A percentile compares a stretch with the other conserved stretches of the same genome.
phyloP scores from a whole-genome alignment of 2,888 invertebrate species.

The Morpho achilles region DNA sequence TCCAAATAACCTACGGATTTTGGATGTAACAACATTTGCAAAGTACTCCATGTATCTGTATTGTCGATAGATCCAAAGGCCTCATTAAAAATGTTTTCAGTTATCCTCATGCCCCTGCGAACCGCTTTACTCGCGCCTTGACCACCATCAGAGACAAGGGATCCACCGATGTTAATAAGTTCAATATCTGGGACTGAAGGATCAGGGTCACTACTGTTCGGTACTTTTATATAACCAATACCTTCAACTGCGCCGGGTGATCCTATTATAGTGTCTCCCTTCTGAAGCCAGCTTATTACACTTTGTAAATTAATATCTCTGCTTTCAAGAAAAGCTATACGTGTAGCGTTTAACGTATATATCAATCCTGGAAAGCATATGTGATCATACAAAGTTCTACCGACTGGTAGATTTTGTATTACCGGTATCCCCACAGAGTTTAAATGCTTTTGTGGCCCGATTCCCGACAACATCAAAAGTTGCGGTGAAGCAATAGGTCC shows the following conservation, averaged over 20 bases:
- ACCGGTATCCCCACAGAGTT: constrained; percentile 76
- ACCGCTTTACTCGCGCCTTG: constrained; percentile 57
- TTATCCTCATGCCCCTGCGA: constrained; percentile 76
- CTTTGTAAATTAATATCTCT: constrained; percentile 32
- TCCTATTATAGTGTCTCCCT: constrained; percentile 66
- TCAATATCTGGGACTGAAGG: constrained; percentile 83
- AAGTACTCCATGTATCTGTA: constrained; percentile 79
- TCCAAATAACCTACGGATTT: constrained; percentile 84
- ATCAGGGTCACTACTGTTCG: constrained; percentile 74
- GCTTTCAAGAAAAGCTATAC: constrained; percentile 51
- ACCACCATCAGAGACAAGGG: constrained; percentile 80
- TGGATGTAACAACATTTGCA: constrained; percentile 86
- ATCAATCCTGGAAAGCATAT: constrained; percentile 73
- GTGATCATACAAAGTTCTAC: constrained; percentile 82
- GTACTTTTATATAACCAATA: constrained; percentile 82
- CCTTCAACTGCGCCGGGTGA: constrained; percentile 83
- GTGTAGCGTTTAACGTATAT: constrained; percentile 59
- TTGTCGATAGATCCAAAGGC: constrained; percentile 77
- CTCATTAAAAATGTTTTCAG: constrained; percentile 72
- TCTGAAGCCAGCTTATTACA: constrained; percentile 50
- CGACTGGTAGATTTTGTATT: constrained; percentile 83
- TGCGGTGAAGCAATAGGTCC: constrained; percentile 95
- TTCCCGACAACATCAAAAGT: constrained; percentile 91
- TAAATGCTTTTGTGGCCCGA: constrained; percentile 78
- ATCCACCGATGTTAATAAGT: constrained; percentile 81